phyloP scores from a whole-genome alignment of 2,797 vertebrate genomes.

The Schizothorax lantsangensis region DNA sequence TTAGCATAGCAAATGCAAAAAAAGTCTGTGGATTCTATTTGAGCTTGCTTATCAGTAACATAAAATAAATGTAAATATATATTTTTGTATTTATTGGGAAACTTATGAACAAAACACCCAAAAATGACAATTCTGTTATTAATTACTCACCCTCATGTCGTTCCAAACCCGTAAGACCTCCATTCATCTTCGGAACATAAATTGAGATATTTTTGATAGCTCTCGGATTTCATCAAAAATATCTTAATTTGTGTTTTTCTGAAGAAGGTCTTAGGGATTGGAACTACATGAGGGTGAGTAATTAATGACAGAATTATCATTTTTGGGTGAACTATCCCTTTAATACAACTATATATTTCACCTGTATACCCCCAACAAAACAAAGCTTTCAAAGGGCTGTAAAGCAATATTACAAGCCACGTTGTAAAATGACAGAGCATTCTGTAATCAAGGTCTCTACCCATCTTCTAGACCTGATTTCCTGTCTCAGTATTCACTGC shows the following conservation, averaged over 20 bases:
- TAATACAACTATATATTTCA: background rate
- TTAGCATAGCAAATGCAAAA: background rate
- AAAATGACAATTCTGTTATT: too few species aligned
- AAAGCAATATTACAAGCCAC: background rate
- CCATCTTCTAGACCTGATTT: slow-evolving; percentile 71
- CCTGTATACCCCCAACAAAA: background rate
- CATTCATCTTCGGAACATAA: too few species aligned
- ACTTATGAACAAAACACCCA: background rate
- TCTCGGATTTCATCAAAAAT: background rate
- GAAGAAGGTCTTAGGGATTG: background rate
- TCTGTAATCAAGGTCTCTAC: slow-evolving; percentile 73
- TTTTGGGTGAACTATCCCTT: background rate
- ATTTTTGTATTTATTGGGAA: background rate
- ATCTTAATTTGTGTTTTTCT: background rate
- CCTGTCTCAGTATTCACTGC: slow-evolving; percentile 75
- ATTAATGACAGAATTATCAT: background rate
- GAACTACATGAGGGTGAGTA: background rate
- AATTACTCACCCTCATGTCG: too few species aligned
- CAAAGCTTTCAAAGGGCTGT: background rate
- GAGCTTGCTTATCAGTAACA: background rate
- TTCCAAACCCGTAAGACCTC: too few species aligned
- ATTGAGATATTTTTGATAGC: background rate
- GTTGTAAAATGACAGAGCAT: slow-evolving; percentile 53
- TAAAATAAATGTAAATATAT: background rate
- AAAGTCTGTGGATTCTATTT: background rate